phyloP scores from a whole-genome alignment of 2,113 vertebrate genomes.

The Polypterus senegalus region DNA sequence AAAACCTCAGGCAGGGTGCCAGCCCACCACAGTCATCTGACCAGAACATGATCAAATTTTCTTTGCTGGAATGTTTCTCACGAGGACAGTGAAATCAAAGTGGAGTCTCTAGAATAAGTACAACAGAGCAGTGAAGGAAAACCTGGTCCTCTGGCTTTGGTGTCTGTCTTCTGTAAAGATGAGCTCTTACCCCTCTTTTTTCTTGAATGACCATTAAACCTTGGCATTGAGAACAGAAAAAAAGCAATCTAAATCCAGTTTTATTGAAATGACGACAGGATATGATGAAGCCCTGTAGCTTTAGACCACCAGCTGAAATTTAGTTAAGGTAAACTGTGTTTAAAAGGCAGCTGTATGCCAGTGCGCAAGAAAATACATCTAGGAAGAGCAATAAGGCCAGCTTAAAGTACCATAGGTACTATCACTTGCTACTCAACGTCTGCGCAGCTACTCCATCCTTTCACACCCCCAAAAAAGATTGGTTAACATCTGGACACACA shows the following conservation, averaged over 20 bases:
- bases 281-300: not conserved
- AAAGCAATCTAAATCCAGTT: conserved; percentile 1
- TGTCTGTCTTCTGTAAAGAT: conserved; percentile 2
- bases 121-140: conserved; percentile 9
- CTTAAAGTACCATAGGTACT: too few species aligned
- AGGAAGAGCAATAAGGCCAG: too few species aligned
- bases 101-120: conserved; percentile 5
- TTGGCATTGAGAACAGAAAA: not conserved
- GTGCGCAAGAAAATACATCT: too few species aligned
- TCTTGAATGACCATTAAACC: not conserved
- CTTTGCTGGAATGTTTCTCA: conserved; percentile 13
- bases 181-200: not conserved
- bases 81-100: conserved; percentile 9
- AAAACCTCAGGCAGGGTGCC: too few species aligned
- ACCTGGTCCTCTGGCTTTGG: not conserved
- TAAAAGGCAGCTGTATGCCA: too few species aligned
- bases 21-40: not conserved
- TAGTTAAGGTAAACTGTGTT: not conserved
- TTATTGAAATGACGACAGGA: not conserved
- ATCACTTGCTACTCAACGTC: too few species aligned
- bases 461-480: conserved; percentile 1
- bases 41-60: conserved; percentile 9
- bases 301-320: not conserved
- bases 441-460: too few species aligned
- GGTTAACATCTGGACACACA: conserved; percentile 12